Evolutionary conservation across 2,113 vertebrate species (phyloP).

Genomic region (Apteryx owenii): DNA sequence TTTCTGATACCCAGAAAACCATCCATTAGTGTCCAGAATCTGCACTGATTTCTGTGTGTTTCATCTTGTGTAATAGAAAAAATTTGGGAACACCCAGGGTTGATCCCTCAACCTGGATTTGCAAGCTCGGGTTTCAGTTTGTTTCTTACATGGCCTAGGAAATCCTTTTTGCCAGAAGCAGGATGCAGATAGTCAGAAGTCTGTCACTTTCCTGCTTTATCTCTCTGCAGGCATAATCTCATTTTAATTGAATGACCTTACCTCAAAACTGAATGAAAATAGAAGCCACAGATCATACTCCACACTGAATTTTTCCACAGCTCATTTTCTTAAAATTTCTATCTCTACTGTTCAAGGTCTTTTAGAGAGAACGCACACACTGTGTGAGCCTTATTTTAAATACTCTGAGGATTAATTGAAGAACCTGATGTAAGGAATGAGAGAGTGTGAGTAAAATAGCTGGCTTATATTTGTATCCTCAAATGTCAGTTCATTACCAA

Average conservation of each 20-base stretch:
- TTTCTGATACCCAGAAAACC: neutral
- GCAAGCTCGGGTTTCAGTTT: neutral
- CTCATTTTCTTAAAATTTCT: neutral
- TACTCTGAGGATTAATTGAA: conserved; percentile 35
- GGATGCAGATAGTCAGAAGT: neutral
- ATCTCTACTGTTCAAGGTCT: neutral
- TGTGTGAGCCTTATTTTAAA: neutral
- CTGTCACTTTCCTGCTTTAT: neutral
- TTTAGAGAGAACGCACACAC: neutral
- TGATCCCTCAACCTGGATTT: neutral
- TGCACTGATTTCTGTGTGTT: rapidly evolving
- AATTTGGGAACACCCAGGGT: neutral
- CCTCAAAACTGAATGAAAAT: neutral
- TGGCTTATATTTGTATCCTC: conserved; percentile 50
- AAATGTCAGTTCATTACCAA: conserved; percentile 65
- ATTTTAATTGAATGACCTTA: conserved; percentile 29
- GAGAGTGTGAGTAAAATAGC: conserved; percentile 44
- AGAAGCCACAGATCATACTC: neutral
- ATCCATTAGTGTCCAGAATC: rapidly evolving
- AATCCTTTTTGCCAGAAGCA: neutral
- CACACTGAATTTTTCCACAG: neutral
- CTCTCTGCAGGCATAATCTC: neutral
- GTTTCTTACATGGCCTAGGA: neutral
- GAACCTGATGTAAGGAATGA: conserved; percentile 26
- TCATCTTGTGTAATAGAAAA: neutral